A percentile compares a stretch with the other conserved stretches of the same genome.
Evolutionary conservation across 2,113 vertebrate species (phyloP).

Genomic region (Catharus minimus): DNA sequence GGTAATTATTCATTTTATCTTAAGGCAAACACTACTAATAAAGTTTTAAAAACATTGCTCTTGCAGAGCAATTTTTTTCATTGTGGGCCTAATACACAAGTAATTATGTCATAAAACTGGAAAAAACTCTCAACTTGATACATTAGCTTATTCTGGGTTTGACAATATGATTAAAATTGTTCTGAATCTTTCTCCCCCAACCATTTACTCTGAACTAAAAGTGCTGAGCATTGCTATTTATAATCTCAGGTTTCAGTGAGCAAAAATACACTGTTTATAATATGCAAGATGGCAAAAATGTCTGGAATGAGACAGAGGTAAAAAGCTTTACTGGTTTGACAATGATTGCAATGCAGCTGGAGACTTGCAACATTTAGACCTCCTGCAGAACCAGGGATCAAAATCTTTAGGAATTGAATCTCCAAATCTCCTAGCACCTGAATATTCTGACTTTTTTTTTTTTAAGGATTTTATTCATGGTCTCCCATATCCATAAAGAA

Average conservation of each 20-base stretch:
- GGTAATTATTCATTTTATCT: constrained; percentile 58
- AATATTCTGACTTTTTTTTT: neutral
- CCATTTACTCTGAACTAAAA: neutral
- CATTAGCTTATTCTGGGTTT: constrained; percentile 54
- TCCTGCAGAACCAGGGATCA: neutral
- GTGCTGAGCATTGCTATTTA: neutral
- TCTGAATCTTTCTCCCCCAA: neutral
- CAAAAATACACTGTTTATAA: neutral
- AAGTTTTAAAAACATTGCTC: constrained; percentile 38
- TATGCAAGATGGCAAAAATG: neutral
- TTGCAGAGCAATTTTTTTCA: constrained; percentile 28
- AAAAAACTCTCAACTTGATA: constrained; percentile 35
- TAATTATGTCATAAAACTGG: constrained; percentile 59
- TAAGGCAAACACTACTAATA: constrained; percentile 13
- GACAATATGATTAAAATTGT: constrained; percentile 65
- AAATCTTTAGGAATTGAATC: neutral
- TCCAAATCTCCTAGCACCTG: neutral
- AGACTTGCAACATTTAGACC: neutral
- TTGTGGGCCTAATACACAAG: constrained; percentile 9
- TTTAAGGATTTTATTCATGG: neutral
- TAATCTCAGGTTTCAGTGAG: neutral
- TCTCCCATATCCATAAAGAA: neutral
- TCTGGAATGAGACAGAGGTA: neutral
- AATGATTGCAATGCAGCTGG: neutral
- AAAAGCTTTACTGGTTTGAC: neutral